Evolutionary conservation across 1,140 invertebrate species (phyloP), one percentile per base, ranked within the genome.

Genomic region (Sycophaga agraensis): DNA sequence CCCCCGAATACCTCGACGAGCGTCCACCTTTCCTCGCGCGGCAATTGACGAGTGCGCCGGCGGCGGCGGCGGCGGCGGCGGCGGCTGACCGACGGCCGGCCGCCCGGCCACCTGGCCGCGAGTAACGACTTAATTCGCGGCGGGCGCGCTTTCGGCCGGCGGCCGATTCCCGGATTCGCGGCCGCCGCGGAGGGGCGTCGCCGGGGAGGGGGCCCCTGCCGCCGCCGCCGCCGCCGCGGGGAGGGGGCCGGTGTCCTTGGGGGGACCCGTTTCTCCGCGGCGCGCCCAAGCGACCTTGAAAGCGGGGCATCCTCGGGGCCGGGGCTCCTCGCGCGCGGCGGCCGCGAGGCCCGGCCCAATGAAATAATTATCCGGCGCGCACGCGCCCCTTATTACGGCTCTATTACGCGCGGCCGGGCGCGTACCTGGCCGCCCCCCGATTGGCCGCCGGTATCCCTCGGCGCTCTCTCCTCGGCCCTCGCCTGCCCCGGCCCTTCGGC

Each of bases 121-220:
- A 77, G 76, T 78, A 77, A 78, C 75, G 70, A 77, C 76, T 78
- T 76, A 75, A 78, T 78, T 76, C 72, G 67, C 63, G 56, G 40
- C 16, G 31, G 17, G 21, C 12, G 24, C 26, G 2, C 12, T 11
- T 19, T 9, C 21, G 46, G 14, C 2, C 24, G 42, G n/a, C 6
- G 22, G n/a, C 22, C 21, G 21, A 57, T 57, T 57, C 55, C 43
- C 4, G 55, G 55, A 57, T 46, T 57, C 21, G 16, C n/a, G 9
- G 42, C 22, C 37, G 40, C 7, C 21, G 34, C 42, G 28, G 34
- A 16, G 51, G 22, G n/a, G n/a, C 9, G 12, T 34, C 55, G 59
- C 55, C 59, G 53, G 51, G 57, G 61, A 40, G 16, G 17, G 53
- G 61, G 57, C 53, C 57, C 46, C n/a, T n/a, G n/a, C n/a, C 24